phyloP scores from a whole-genome alignment of 2,888 invertebrate species.

The Slavum lentiscoides region DNA sequence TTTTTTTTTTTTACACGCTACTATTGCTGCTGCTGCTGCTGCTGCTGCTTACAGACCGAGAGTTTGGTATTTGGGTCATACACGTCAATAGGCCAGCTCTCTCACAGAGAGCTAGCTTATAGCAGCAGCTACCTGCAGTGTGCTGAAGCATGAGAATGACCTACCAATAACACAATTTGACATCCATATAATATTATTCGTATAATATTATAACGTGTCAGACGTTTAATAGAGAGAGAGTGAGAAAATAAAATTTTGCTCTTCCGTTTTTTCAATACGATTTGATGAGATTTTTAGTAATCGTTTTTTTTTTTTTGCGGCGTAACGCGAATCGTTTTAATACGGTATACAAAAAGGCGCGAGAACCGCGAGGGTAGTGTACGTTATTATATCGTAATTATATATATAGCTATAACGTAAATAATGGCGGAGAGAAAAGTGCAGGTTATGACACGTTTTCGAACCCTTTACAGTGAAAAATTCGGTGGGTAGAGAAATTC shows the following conservation, averaged over 20 bases:
- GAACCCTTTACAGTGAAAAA: too few species aligned
- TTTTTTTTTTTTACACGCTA: conserved; percentile 22
- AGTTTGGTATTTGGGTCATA: conserved; percentile 53
- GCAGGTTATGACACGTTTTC: too few species aligned
- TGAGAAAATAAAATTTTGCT: not conserved
- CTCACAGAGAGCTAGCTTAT: conserved; percentile 22
- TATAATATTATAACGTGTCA: conserved; percentile 1
- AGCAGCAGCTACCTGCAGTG: conserved; percentile 24
- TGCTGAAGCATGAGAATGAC: conserved; percentile 44
- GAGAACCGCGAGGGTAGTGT: too few species aligned
- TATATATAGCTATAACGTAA: too few species aligned
- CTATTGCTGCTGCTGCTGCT: conserved; percentile 1
- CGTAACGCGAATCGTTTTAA: too few species aligned
- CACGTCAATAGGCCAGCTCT: conserved; percentile 51
- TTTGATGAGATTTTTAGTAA: not conserved
- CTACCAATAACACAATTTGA: conserved; percentile 48
- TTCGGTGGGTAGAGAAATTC: too few species aligned
- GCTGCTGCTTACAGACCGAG: conserved; percentile 41
- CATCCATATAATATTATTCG: conserved; percentile 35
- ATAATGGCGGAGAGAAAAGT: too few species aligned
- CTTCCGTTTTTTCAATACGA: not conserved
- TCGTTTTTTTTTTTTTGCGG: too few species aligned
- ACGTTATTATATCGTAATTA: too few species aligned
- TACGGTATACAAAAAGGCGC: too few species aligned
- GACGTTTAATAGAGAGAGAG: conserved; percentile 11